Conservation (phyloP, 2,113 vertebrate genomes). For the Corvus hawaiiensis region DNA sequence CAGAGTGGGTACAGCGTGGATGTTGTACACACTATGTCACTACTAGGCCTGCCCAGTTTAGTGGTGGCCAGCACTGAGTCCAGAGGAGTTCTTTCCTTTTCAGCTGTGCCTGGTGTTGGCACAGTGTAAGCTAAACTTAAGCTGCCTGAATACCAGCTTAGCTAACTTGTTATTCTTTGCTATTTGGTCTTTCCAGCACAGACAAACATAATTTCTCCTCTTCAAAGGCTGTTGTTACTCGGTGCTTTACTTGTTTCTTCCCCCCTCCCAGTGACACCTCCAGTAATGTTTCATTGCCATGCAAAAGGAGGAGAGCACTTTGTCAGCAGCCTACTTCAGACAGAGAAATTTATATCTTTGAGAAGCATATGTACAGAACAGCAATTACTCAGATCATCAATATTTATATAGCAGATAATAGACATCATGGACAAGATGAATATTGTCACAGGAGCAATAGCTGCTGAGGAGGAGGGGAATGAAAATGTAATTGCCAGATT, state of each 20-base stretch:
- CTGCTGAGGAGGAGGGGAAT: not conserved
- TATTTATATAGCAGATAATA: slow-evolving; percentile 62
- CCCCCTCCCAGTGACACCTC: not conserved
- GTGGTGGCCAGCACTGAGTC: accelerated
- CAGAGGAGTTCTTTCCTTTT: not conserved
- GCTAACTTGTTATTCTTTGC: not conserved
- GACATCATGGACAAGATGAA: slow-evolving; percentile 39
- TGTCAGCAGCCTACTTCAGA: slow-evolving; percentile 30
- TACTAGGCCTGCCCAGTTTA: not conserved
- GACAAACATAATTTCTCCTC: not conserved
- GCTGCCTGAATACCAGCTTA: not conserved
- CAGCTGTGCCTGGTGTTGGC: not conserved
- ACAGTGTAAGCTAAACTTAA: not conserved
- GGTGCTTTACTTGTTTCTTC: not conserved
- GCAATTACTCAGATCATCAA: slow-evolving; percentile 59
- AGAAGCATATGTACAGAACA: slow-evolving; percentile 30
- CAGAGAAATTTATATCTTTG: slow-evolving; percentile 18
- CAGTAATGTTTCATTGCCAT: slow-evolving; percentile 14
- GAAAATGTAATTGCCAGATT: not conserved
- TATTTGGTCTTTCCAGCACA: not conserved
- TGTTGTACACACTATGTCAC: not conserved
- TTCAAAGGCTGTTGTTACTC: not conserved
- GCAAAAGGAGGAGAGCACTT: not conserved
- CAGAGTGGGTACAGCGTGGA: accelerated
- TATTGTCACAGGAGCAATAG: slow-evolving; percentile 32